Base-by-base conservation (phyloP, 2,888 invertebrate genomes). In the Carcina quercana region DNA sequence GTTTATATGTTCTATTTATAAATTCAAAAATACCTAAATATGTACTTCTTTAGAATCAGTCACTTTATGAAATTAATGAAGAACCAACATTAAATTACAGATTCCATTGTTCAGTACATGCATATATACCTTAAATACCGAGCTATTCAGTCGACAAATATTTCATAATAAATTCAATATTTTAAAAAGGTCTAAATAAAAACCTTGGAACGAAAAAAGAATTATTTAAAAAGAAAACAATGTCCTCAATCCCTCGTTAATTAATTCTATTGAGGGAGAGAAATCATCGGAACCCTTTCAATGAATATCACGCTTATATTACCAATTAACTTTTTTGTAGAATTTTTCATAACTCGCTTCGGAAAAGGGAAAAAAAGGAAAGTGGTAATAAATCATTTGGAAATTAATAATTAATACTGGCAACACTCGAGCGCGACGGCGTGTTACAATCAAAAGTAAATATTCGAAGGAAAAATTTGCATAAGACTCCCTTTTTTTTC, bases 331-430 rank as follows among this genome's bases (percentile, higher is more conserved):
- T 69, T 64, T 61, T n/a, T n/a, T 55, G 59, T 62, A 61, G 61
- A 67, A 66, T 66, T 69, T 72, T 69, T 70, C 65, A 65, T 66
- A 67, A 63, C 58, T 61, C 59, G 47, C 43, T 43, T 34, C 35
- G 42, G 42, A 49, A 43, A 47, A 50, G 27, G 45, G 38, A 47
- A 57, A 55, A 58, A 34, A 47, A 42, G 46, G 56, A 54, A 58
- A 55, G 58, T 55, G 59, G 53, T 70, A 70, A 82, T 80, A 80
- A 82, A 80, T 83, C 79, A 79, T 71, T 73, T 58, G 65, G 45
- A 60, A 82, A 80, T 83, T 80, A 80, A 80, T 82, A 79, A 80
- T 79, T 74, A 75, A 78, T 74, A 68, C 49, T n/a, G 47, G 59
- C 45, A 58, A 59, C 64, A 56, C 54, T 47, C 50, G 53, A 58